Base-by-base conservation (phyloP, 1,140 invertebrate species). In the Gryon sp. region DNA sequence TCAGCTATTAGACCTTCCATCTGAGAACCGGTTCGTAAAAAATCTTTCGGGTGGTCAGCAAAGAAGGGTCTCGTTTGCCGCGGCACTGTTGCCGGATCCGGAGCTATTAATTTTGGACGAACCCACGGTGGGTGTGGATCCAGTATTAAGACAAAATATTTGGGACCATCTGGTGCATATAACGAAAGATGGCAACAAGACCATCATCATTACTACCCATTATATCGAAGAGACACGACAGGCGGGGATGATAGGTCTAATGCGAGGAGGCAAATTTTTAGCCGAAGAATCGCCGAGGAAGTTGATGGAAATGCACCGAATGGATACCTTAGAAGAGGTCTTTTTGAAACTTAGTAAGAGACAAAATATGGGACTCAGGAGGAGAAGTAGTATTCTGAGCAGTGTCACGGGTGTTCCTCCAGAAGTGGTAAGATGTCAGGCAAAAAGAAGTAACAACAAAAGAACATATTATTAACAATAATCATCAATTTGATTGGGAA, bases 181-280 rank as follows among this genome's bases (percentile, higher is more conserved):
- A 26, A 95, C 95, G 0, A 94, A 93, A 84, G 93, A 92, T 77
- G 92, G 94, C n/a, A 92, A 92, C 63, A 97, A 94, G 14, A 99
- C 97, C 6, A 96, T 99, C 24, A 98, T 99, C 60, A 97, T 99
- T 57, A 99, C 98, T 0, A 99, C 98, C 7, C 97, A 99, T 90
- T 99, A 99, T 82, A 98, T 99, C 62, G 97, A 99, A 85, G 98
- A 99, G 87, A 98, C 97, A 1, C 92, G 96, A 68, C 96, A 98
- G 88, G 97, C 96, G 7, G 91, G 92, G 81, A 91, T 94, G 78
- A 98, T 98, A 83, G 97, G 97, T 1, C 87, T 99, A 2, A 97
- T 99, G 95, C 91, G 98, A 75, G 94, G 94, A 59, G 97, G 97
- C 0, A 92, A 93, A 73, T 93, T 99, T 80, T 87, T 99, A 8